phyloP scores from a whole-genome alignment of 2,888 invertebrate genomes.

The Unio delphinus region DNA sequence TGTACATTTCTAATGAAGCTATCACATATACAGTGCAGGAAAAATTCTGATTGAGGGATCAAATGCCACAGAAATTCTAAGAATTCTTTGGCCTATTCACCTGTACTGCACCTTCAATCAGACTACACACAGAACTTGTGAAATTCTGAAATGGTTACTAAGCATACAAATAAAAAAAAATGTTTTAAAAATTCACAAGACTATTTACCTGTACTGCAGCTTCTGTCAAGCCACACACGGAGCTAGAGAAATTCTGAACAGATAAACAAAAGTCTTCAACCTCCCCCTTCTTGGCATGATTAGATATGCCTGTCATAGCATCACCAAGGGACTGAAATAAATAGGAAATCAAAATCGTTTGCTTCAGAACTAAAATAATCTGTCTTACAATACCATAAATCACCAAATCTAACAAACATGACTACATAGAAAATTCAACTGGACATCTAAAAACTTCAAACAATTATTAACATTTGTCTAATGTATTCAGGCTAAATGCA shows the following conservation, averaged over 20 bases:
- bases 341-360: not conserved
- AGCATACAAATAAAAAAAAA: not conserved
- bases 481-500: too few species aligned
- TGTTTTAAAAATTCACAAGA: not conserved
- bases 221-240: constrained; percentile 93
- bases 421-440: not conserved
- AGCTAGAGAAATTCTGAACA: constrained; percentile 86
- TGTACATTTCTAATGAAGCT: too few species aligned
- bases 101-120: too few species aligned
- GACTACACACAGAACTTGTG: not conserved
- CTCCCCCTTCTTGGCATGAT: constrained; percentile 88
- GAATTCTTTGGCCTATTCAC: too few species aligned
- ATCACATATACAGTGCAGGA: too few species aligned
- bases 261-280: constrained; percentile 88
- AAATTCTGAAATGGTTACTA: constrained; percentile 1
- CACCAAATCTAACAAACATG: not conserved
- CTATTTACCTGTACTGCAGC: constrained; percentile 83
- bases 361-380: not conserved
- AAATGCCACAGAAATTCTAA: too few species aligned
- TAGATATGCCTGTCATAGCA: constrained; percentile 92
- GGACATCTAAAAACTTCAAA: not conserved
- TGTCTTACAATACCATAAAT: too few species aligned
- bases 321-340: constrained; percentile 71
- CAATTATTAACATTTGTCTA: not conserved
- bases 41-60: too few species aligned